Evolutionary conservation across 2,888 invertebrate species (phyloP).

Genomic region (Urechis unicinctus): DNA sequence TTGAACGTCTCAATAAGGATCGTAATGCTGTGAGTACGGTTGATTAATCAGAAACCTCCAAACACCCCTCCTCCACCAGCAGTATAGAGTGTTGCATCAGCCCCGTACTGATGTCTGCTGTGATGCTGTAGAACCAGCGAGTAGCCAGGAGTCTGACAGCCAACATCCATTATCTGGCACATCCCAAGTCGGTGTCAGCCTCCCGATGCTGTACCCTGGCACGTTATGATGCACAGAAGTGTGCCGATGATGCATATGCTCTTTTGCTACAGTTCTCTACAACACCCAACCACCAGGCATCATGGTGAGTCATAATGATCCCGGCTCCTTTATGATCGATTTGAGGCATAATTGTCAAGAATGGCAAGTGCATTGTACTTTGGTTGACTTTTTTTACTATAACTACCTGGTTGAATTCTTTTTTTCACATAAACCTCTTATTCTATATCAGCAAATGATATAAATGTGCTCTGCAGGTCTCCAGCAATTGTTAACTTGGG

Average conservation of each 20-base stretch:
- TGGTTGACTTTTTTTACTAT: too few relatives aligned
- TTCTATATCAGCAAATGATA: not conserved
- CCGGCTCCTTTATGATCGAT: too few relatives aligned
- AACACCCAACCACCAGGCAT: slow-evolving; percentile 1
- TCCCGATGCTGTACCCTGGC: slow-evolving; percentile 62
- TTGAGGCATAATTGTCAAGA: too few relatives aligned
- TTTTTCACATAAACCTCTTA: not conserved
- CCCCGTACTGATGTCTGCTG: too few relatives aligned
- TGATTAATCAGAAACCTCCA: not conserved
- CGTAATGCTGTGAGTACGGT: slow-evolving; percentile 10
- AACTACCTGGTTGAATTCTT: too few relatives aligned
- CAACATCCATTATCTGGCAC: slow-evolving; percentile 60
- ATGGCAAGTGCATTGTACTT: too few relatives aligned
- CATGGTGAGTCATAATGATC: slow-evolving; percentile 11
- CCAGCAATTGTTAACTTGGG: slow-evolving; percentile 66
- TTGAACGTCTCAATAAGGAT: slow-evolving; percentile 20
- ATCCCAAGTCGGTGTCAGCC: slow-evolving; percentile 52
- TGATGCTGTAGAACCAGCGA: slow-evolving; percentile 75
- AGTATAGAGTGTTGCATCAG: too few relatives aligned
- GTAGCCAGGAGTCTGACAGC: slow-evolving; percentile 73
- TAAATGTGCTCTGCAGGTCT: slow-evolving; percentile 36
- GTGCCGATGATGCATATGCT: slow-evolving; percentile 62
- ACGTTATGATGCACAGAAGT: slow-evolving; percentile 63
- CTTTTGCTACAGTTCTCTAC: slow-evolving; percentile 59
- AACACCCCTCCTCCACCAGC: not conserved